Percentiles rank a stretch among this genome's conserved stretches.
These are phyloP conservation scores for Ascidia mentula DNA, from an alignment of 23 tunicate genomes.

Conservation along the genomic window DNA sequence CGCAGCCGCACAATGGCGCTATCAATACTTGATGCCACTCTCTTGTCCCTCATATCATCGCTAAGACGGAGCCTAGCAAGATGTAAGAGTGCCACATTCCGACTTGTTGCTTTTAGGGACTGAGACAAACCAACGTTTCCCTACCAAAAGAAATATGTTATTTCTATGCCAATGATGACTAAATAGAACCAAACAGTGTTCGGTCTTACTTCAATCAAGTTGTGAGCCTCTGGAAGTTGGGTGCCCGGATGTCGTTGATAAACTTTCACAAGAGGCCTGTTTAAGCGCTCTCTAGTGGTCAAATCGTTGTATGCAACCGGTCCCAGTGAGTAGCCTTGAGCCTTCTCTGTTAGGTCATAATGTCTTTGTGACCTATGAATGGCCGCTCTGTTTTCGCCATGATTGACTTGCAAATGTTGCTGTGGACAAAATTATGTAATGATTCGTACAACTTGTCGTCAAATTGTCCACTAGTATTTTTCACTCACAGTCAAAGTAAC, in stretches of 20 bases:
- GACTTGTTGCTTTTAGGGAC: constrained; percentile 49
- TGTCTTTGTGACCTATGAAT: constrained; percentile 88
- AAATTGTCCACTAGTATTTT: too few species aligned
- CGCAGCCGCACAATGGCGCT: constrained; percentile 81
- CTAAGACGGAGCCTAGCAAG: constrained; percentile 50
- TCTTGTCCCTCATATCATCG: constrained; percentile 76
- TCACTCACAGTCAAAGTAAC: constrained; percentile 50
- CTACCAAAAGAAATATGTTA: constrained; percentile 24
- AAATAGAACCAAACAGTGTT: too few species aligned
- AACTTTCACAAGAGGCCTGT: constrained; percentile 76
- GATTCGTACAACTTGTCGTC: too few species aligned
- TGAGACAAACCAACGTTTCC: constrained; percentile 54
- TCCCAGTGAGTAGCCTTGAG: constrained; percentile 87
- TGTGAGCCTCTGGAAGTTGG: constrained; percentile 88
- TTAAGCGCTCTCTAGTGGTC: constrained; percentile 64
- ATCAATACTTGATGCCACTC: constrained; percentile 73
- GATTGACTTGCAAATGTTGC: constrained; percentile 88
- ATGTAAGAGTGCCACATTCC: constrained; percentile 57
- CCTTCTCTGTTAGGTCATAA: constrained; percentile 74
- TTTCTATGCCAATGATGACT: too few species aligned
- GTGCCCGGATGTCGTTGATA: constrained; percentile 94
- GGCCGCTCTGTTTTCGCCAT: constrained; percentile 84
- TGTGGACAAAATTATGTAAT: constrained; percentile 14
- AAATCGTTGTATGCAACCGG: constrained; percentile 76
- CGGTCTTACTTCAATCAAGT: constrained; percentile 60